Base-by-base conservation (phyloP, 2,888 invertebrate species). In the Pegoplata infirma region DNA sequence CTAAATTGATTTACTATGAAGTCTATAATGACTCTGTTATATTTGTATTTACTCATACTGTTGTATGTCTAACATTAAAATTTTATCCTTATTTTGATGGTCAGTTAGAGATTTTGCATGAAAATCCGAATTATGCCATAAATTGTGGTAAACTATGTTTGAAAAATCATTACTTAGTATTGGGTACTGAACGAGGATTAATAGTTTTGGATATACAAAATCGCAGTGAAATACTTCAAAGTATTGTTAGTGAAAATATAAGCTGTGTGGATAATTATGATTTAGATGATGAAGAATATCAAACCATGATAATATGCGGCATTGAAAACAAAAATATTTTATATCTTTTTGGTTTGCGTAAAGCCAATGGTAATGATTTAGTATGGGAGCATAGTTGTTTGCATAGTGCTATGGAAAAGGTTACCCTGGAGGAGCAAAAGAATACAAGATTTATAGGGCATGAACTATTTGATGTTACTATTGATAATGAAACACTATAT, bases 121-220 rank as follows among this genome's bases (percentile, higher is more conserved):
- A 84, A 19, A 75, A 76, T 16, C 63, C 67, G 1, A 67, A 82
- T 23, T 32, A 56, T 0, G 53, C 59, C 0, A 84, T 88, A 5
- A 86, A 84, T 5, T 89, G 90, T 66, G 88, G 86, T 10, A 84
- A 84, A 66, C 71, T 86, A 5, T 85, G 89, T 3, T 82, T 81
- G 2, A 87, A 88, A 58, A 83, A 83, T 0, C 80, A 83, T 49
- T 89, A 86, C 76, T 76, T 90, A 8, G 83, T 89, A 16, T 81
- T 90, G 66, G 90, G 89, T 16, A 89, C 90, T 12, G 83, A 83
- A n/a, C 82, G 82, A 21, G 89, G 89, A 5, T 76, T 90, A 0
- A 83, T 87, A 10, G 85, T 90, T 0, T 87, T 86, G 28, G 86
- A 89, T 69, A 77, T 86, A 0, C 36, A 12, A 10, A 80, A 76